Base-by-base conservation (phyloP, 2,888 invertebrate species). In the Caenorhabditis plicata region DNA sequence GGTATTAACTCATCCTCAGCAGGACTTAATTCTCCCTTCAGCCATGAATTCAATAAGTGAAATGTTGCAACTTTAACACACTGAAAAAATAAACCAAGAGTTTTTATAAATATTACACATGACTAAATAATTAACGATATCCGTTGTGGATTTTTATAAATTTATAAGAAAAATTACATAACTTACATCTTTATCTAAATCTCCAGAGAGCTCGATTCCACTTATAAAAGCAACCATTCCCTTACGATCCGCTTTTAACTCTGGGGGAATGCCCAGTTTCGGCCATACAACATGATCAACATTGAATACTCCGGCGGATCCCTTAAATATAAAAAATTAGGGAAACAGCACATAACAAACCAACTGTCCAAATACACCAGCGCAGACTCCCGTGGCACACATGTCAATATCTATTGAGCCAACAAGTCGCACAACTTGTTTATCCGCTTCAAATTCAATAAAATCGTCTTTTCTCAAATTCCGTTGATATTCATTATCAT, bases 351-450 rank as follows among this genome's bases (percentile, higher is more conserved):
- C 35, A n/a, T 11, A 35, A 7, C n/a, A 4, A 11, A 41, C 32
- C 31, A 60, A 45, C n/a, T 42, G 43, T 42, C 60, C 60, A 15
- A 60, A 40, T 19, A 60, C 35, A n/a, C 69, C 69, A 19, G 57
- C 57, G 36, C 58, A 52, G 35, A 66, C 66, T 11, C 69, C 69
- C 9, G 69, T 69, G 4, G 69, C 69, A 29, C 66, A 64, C 1
- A 58, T 56, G 35, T 69, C 53, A 61, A 69, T 62, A 19, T 41
- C 38, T 31, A 69, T 55, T 2, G 47, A 38, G 13, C 66, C 69
- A 27, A 46, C 54, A 8, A 60, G 36, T 17, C 43, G 40, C 1
- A 50, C 50, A 1, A 46, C 49, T 25, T 69, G 69, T 40, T 62
- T 57, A 5, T 69, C 69, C 2, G 56, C 54, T 42, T 69, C 69